Evolutionary conservation across 2,888 invertebrate genomes (phyloP).

Genomic region (Congeria kusceri): DNA sequence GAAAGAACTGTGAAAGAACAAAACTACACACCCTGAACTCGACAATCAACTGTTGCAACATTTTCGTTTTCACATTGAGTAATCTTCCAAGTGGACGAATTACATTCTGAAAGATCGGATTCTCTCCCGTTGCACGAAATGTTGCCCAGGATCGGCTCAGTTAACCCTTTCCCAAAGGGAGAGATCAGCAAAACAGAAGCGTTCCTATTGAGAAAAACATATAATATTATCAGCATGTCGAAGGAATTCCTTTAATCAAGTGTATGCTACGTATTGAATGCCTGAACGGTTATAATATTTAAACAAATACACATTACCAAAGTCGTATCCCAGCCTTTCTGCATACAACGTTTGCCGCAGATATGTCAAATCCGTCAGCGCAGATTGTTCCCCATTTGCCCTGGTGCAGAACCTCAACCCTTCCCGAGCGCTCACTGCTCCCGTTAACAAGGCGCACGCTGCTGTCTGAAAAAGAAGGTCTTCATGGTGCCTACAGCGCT

Average conservation of each 20-base stretch:
- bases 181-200: neutral
- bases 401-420: slow-evolving; percentile 15
- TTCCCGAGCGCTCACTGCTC: slow-evolving; percentile 23
- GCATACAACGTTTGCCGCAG: slow-evolving; percentile 30
- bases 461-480: slow-evolving; percentile 23
- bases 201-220: neutral
- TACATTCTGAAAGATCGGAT: neutral
- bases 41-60: neutral
- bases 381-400: slow-evolving; percentile 28
- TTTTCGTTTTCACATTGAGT: neutral
- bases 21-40: neutral
- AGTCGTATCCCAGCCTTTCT: slow-evolving; percentile 28
- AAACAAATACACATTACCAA: slow-evolving; percentile 10
- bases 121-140: neutral
- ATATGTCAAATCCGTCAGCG: slow-evolving; percentile 14
- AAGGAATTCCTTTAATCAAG: neutral
- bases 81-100: neutral
- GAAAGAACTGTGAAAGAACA: too few species aligned
- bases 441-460: slow-evolving; percentile 24
- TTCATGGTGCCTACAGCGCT: too few species aligned
- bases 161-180: neutral
- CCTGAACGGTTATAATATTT: neutral
- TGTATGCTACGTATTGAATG: neutral
- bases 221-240: too few species aligned
- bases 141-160: neutral